Evolutionary conservation across 2,797 vertebrate genomes (phyloP).

Genomic region (Propithecus perrieri): DNA sequence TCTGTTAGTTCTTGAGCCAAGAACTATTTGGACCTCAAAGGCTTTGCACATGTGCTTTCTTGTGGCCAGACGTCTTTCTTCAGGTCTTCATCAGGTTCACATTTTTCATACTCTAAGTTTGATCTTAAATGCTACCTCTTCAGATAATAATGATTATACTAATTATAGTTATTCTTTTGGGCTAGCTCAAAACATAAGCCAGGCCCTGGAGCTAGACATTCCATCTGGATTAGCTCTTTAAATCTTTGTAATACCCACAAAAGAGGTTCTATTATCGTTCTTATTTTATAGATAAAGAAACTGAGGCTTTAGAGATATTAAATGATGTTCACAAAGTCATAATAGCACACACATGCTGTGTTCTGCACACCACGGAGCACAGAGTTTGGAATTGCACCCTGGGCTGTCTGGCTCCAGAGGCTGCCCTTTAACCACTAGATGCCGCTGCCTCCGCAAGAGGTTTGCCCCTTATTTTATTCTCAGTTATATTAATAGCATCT

Average conservation of each 20-base stretch:
- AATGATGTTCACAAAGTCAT: background rate
- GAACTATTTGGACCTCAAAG: background rate
- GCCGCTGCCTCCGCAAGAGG: background rate
- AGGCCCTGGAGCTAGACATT: background rate
- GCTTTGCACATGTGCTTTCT: background rate
- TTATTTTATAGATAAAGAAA: conserved; percentile 17
- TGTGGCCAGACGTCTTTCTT: background rate
- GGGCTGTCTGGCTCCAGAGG: background rate
- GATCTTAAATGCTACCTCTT: background rate
- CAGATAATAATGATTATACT: background rate
- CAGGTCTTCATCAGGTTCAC: background rate
- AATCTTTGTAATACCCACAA: background rate
- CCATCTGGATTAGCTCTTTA: background rate
- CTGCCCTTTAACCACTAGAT: background rate
- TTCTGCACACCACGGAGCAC: fast-evolving
- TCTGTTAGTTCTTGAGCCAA: background rate
- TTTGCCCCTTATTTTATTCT: background rate
- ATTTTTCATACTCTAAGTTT: background rate
- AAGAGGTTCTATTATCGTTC: background rate
- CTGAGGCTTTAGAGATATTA: background rate
- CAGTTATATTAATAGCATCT: background rate
- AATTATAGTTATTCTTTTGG: background rate
- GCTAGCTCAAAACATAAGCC: background rate
- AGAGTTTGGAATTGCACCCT: background rate
- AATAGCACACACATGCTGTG: background rate